Evolutionary conservation across 2,888 invertebrate species (phyloP), one percentile per base, ranked within the genome.

Genomic region (Bugula neritina): DNA sequence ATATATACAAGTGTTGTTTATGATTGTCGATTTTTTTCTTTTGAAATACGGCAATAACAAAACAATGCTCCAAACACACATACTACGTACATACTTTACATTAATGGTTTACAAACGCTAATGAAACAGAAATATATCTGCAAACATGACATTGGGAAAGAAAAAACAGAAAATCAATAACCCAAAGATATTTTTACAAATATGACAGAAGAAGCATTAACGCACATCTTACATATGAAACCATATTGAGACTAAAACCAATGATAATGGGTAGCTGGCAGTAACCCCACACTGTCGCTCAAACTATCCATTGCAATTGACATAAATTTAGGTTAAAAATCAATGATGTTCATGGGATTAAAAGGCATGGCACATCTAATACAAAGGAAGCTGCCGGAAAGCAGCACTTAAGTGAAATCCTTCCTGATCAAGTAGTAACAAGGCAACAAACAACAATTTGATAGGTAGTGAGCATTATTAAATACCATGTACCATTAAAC

Each of bases 321-420:
- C 17, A 43, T 43, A 43, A 43, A 43, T 10, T 43, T 63, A 31
- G 31, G 63, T 27, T 31, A 3, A 63, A 63, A 63, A 63, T 63
- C 63, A 63, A 63, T 63, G 43, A 43, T 5, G 17, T 43, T 43
- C 43, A 17, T 43, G 43, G 10, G 43, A 43, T 43, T 43, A 43
- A 17, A 43, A 10, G 43, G 43, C 43, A 43, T 43, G 43, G 17
- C 43, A 43, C 43, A 43, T 43, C 17, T 43, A 17, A 5, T 43
- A 43, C 43, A 43, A 17, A 43, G 17, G 43, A 43, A 29, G 10
- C 31, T 63, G 63, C 13, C 63, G 63, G 63, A 63, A 63, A 63
- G n/a, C 10, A 25, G 63, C 63, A 63, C 63, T 34, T 63, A 31
- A n/a, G 31, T 5, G 3, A 34, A 10, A 63, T 63, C 34, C 63